Evolutionary conservation across 2,797 vertebrate species (phyloP).

Genomic region (Chelon labrosus): DNA sequence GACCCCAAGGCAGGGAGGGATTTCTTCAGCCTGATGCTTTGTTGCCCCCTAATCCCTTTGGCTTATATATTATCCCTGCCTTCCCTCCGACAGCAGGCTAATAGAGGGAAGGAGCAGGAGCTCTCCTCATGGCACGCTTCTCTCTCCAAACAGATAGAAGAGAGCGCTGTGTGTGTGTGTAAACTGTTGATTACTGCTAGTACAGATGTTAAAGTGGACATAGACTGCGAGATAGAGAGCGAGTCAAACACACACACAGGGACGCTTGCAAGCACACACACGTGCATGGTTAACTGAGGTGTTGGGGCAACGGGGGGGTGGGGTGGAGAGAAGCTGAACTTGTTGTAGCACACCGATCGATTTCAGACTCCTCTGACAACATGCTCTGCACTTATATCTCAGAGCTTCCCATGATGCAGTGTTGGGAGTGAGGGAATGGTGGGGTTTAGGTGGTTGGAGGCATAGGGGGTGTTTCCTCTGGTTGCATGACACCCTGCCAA

Average conservation of each 20-base stretch:
- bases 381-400: constrained; percentile 69
- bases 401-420: constrained; percentile 77
- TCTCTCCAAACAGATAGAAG: constrained; percentile 56
- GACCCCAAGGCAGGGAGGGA: constrained; percentile 70
- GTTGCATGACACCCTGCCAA: constrained; percentile 77
- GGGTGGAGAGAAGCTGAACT: constrained; percentile 41
- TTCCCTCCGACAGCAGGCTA: constrained; percentile 76
- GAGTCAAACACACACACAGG: constrained; percentile 42
- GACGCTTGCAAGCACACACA: constrained; percentile 29
- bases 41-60: constrained; percentile 82
- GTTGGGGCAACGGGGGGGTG: constrained; percentile 1
- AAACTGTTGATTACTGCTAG: constrained; percentile 75
- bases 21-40: constrained; percentile 80
- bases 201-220: constrained; percentile 76
- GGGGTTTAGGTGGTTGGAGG: constrained; percentile 5
- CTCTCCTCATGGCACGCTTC: constrained; percentile 55
- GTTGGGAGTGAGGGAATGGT: constrained; percentile 30
- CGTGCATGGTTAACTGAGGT: constrained; percentile 32
- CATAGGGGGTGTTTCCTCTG: constrained; percentile 16
- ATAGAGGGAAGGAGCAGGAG: constrained; percentile 70
- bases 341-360: constrained; percentile 71
- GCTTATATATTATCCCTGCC: constrained; percentile 80
- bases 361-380: constrained; percentile 76
- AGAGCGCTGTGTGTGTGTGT: constrained; percentile 39
- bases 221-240: constrained; percentile 41